Base-by-base conservation (phyloP, 1,140 invertebrate species). In the Archegozetes longisetosus region DNA sequence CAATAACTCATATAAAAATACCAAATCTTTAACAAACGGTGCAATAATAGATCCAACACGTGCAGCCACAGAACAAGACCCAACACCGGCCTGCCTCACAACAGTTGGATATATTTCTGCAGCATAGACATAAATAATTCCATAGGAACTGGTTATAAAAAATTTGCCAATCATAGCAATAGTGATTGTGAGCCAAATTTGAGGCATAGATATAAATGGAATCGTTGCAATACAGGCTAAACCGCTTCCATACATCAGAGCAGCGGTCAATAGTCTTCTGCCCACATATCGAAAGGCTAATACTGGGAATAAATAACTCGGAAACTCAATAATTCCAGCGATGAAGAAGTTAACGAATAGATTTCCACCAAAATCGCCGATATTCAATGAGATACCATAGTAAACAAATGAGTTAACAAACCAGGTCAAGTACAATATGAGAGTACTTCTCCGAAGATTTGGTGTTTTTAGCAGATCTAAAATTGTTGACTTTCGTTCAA, bases 131-230 rank as follows among this genome's bases (percentile, higher is more conserved):
- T 87, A 88, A 28, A 88, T 79, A 1, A 84, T 80, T 27, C 81
- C 83, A 67, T 85, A 89, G 6, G 84, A 84, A 0, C 84, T 79
- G 0, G 85, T 86, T 55, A 88, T 86, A 17, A 83, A 82, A 64
- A 89, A 74, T 74, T 89, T 89, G 9, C 83, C 85, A 49, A 84
- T 69, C 84, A 89, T 87, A 6, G 84, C 82, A 48, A 82, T 76
- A 6, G 77, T 74, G 3, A 85, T 77, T 0, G 78, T 69, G n/a
- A 84, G 63, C 76, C 20, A 51, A 20, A 51, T 20, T 4, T 4
- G 6, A 9, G 50, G 6, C 50, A 51, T 51, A 6, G 24, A 51
- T 60, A 46, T 62, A 27, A 61, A 61, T 0, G 58, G 67, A 69
- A 61, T 67, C 25, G 75, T 68, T 22, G 75, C 66, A n/a, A 74